A percentile compares a stretch with the other conserved stretches of the same genome.
Evolutionary conservation across 2,888 invertebrate genomes (phyloP).

Genomic region (Fragum fragum): DNA sequence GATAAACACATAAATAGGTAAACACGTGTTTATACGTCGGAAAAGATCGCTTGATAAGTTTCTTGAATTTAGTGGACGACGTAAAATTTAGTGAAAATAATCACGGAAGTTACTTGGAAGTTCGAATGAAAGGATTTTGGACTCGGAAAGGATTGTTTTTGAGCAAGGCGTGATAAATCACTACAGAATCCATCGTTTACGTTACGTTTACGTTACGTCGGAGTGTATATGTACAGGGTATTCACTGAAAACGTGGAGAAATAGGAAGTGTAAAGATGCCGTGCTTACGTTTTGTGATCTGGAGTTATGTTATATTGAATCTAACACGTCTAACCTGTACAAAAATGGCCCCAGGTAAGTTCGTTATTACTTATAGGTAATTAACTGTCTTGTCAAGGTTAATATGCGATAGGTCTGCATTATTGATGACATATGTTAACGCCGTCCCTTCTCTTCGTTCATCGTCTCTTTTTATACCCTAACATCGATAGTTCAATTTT

Average conservation of each 20-base stretch:
- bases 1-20: too few species aligned
- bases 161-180: not conserved
- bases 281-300: constrained; percentile 1
- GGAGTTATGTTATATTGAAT: constrained; percentile 27
- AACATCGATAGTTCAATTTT: too few species aligned
- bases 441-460: not conserved
- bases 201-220: not conserved
- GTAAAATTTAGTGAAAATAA: too few species aligned
- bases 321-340: constrained; percentile 14
- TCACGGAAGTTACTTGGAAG: too few species aligned
- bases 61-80: too few species aligned
- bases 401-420: not conserved
- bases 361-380: constrained; percentile 21
- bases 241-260: not conserved
- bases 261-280: not conserved
- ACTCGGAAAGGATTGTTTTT: not conserved
- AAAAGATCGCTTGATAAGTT: not conserved
- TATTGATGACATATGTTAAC: not conserved
- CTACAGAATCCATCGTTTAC: not conserved
- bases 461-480: not conserved
- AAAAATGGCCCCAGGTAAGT: constrained; percentile 27
- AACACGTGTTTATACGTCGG: not conserved
- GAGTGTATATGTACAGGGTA: not conserved
- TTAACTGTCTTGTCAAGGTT: constrained; percentile 4
- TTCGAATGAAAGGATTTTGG: too few species aligned